Evolutionary conservation across 2,113 vertebrate species (phyloP), one percentile per base, ranked within the genome.

Genomic region (Bos indicus): DNA sequence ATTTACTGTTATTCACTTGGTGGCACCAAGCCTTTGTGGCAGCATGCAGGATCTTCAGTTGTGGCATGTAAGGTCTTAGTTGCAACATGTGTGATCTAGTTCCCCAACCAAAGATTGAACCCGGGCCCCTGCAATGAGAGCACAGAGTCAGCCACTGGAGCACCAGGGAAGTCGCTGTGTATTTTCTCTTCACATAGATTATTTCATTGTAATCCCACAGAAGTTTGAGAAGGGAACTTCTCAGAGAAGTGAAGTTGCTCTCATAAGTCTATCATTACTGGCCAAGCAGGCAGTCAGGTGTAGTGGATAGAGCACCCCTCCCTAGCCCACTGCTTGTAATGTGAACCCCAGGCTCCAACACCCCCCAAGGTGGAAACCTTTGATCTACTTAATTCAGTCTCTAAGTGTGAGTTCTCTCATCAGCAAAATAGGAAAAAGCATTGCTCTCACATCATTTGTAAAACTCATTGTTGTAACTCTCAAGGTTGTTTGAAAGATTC

Each of bases 221-320:
- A 85, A 81, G 6, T 10, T 36, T 83, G 25, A 81, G 19, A 23
- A 64, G 25, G 62, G 19, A 25, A 8, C 86, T 87, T 43, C 62
- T 64, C 62, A 74, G 28, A 64, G 19, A 77, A 54, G 30, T 28
- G 15, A 62, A 56, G 14, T 30, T 2, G 1, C 11, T 28, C 92
- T 82, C 33, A 6, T 52, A 6, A 46, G 59, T 15, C 13, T 46
- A 12, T 2, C 16, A 21, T 93, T 14, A 14, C 13, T 46, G 40
- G n/a, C 40, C 17, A 25, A 82, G 52, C 17, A 14, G 48, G 48
- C 14, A 1, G 21, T 43, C 4, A 6, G 28, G 6, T 0, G 0
- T 7, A n/a, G 16, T 12, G 14, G 1, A 8, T 3, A n/a, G 26
- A 82, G 25, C 0, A 7, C 2, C 0, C 28, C 13, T 36, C 14